These are phyloP conservation scores for Enteromius thamalakanensis DNA, from an alignment of 2,797 vertebrate species.

Conservation along the genomic window DNA sequence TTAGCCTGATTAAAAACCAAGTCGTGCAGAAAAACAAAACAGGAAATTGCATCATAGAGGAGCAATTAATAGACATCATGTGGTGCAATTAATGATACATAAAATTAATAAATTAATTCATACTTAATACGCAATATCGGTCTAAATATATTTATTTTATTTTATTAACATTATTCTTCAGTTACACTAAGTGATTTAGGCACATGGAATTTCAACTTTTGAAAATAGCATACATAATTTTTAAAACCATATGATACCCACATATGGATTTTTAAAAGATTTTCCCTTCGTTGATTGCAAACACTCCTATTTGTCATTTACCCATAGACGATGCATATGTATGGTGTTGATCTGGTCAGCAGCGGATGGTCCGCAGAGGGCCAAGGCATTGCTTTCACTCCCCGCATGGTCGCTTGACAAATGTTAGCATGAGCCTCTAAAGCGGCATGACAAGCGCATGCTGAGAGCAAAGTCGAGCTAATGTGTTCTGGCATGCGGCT, in stretches of 20 bases:
- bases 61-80: not conserved
- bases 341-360: constrained; percentile 25
- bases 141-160: too few species aligned
- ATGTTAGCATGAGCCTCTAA: constrained; percentile 91
- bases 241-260: not conserved
- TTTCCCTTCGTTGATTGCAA: not conserved
- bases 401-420: constrained; percentile 89
- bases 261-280: not conserved
- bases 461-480: constrained; percentile 97
- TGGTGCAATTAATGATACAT: not conserved
- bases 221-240: not conserved
- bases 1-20: too few species aligned
- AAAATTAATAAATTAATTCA: not conserved
- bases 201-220: not conserved
- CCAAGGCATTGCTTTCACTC: constrained; percentile 84
- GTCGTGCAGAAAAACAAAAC: not conserved
- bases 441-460: constrained; percentile 95
- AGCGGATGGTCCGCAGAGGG: constrained; percentile 46
- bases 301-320: not conserved
- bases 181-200: not conserved
- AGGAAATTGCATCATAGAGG: not conserved
- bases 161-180: not conserved
- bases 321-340: not conserved
- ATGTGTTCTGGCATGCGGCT: constrained; percentile 98
- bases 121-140: not conserved